Conservation (phyloP, 2,113 vertebrate species). For the Patagioenas fasciata region DNA sequence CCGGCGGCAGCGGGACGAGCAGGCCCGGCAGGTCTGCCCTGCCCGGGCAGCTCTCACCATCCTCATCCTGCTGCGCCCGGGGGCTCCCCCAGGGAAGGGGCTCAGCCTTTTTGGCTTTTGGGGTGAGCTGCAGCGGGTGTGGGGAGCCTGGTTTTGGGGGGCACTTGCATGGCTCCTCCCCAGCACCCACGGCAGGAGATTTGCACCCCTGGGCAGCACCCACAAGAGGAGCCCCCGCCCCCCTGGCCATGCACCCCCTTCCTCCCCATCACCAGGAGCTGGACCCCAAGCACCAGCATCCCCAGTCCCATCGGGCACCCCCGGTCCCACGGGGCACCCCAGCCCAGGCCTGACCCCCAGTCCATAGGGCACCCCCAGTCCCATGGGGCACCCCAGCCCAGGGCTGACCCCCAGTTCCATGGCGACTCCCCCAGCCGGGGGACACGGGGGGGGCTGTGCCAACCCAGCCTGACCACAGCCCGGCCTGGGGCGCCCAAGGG, state of each 20-base stretch:
- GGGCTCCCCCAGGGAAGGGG: too few species aligned
- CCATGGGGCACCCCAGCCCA: neutral
- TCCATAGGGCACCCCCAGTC: neutral
- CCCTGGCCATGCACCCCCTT: too few species aligned
- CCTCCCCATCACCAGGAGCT: too few species aligned
- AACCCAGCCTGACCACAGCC: too few species aligned
- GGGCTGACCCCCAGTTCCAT: too few species aligned
- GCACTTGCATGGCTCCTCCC: neutral
- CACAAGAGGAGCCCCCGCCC: neutral
- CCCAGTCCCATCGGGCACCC: neutral
- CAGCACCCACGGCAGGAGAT: neutral
- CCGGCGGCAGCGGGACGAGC: accelerated
- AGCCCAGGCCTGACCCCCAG: too few species aligned
- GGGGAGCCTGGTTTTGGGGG: neutral
- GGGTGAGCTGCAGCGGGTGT: neutral
- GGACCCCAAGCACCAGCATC: neutral
- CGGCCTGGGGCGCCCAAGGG: neutral
- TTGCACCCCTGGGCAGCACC: too few species aligned
- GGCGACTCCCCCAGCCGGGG: too few species aligned
- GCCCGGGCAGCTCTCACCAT: neutral
- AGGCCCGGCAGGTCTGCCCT: neutral
- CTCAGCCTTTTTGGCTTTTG: neutral
- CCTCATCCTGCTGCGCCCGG: neutral
- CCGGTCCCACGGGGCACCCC: neutral
- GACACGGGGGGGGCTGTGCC: too few species aligned